Percentiles rank a stretch among this genome's conserved stretches.
Evolutionary conservation across 2,888 invertebrate species (phyloP).

Genomic region (Amblyteles armatorius): DNA sequence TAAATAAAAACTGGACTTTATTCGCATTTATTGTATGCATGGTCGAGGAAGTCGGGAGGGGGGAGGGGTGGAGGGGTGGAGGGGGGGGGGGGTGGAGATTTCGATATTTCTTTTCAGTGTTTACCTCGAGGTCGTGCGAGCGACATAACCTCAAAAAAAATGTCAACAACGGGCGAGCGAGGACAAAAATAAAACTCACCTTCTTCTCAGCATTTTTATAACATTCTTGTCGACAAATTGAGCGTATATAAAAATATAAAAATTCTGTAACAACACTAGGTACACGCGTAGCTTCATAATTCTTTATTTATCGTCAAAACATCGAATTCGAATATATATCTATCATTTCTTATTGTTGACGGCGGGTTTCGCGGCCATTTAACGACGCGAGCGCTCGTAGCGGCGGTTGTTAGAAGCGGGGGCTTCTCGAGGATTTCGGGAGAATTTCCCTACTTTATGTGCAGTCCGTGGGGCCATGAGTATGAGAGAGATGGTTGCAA

Average conservation of each 20-base stretch:
- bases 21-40: neutral
- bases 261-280: constrained; percentile 78
- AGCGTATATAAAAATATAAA: constrained; percentile 78
- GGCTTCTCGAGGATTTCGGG: neutral
- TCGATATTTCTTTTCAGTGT: constrained; percentile 20
- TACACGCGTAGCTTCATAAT: constrained; percentile 81
- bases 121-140: constrained; percentile 36
- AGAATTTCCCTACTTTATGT: too few species aligned
- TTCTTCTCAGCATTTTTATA: constrained; percentile 51
- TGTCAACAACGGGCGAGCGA: constrained; percentile 36
- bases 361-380: constrained; percentile 67
- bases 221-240: constrained; percentile 49
- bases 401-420: neutral
- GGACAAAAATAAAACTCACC: constrained; percentile 43
- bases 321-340: constrained; percentile 72
- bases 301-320: constrained; percentile 76
- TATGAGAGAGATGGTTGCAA: too few species aligned
- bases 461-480: too few species aligned
- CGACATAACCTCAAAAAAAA: constrained; percentile 61
- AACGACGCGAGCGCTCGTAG: constrained; percentile 33
- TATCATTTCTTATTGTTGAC: constrained; percentile 74
- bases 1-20: neutral
- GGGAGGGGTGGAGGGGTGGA: too few species aligned
- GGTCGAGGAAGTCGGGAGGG: too few species aligned
- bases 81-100: constrained; percentile 13